Evolutionary conservation across 1,140 invertebrate genomes (phyloP), one percentile per base, ranked within the genome.

Genomic region (Eubasilissa regina): DNA sequence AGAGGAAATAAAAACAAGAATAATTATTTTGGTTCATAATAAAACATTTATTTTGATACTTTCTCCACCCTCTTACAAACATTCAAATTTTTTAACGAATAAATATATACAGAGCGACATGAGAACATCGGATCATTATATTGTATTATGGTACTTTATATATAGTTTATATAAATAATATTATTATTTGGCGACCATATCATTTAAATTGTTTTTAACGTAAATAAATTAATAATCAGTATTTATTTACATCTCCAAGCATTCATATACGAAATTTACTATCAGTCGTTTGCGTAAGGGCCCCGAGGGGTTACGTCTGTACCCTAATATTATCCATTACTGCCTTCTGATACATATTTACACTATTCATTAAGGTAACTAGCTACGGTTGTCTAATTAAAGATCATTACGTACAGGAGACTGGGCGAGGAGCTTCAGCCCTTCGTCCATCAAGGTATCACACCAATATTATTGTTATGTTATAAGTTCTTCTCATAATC

Each of bases 151-250:
- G 81, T 80, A 82, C 76, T 82, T 82, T 82, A 66, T 72, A 74
- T 82, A 75, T 79, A 74, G 43, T 76, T 80, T 78, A 77, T 78
- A 82, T 82, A 82, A 82, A 82, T 82, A 80, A 82, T 82, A 82
- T 82, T 82, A 82, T 80, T 82, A 82, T 82, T 82, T 82, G 81
- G 81, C 81, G 81, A 82, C 81, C 81, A 80, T 78, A 80, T 80
- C 51, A 74, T 82, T 78, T 75, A 80, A 76, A 78, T 80, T 81
- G 75, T 82, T 81, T 81, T 62, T 81, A 75, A 82, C 81, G 76
- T 80, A 80, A 80, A 82, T 82, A 82, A 82, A 82, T 82, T 82
- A 82, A 79, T 79, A 79, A 64, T 56, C 78, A 58, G 74, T 80
- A 80, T 76, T 75, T 80, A 75, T 82, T 80, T 82, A 82, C 81